A percentile compares a stretch with the other conserved stretches of the same genome.
phyloP scores from a whole-genome alignment of 37 sponge, comb jelly and placozoan species.

The Axinella damicornis region DNA sequence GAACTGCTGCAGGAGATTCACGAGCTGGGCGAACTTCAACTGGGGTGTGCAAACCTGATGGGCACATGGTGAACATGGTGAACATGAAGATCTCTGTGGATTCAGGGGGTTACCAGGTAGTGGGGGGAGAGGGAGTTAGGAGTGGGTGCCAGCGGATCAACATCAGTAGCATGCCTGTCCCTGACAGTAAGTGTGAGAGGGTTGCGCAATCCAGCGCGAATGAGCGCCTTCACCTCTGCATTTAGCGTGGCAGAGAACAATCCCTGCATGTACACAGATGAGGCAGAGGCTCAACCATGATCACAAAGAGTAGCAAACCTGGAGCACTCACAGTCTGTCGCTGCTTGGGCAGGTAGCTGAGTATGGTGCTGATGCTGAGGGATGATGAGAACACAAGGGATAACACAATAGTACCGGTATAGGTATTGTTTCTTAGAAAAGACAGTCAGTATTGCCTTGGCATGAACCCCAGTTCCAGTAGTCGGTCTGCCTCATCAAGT shows the following conservation, averaged over 20 bases:
- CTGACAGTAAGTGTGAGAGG: slow-evolving; percentile 86
- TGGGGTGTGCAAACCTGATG: slow-evolving; percentile 41
- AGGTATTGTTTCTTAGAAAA: no score
- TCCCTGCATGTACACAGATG: slow-evolving; percentile 56
- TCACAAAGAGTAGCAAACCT: no score
- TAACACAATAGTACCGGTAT: no score
- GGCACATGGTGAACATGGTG: neutral
- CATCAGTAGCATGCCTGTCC: slow-evolving; percentile 38
- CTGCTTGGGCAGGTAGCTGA: slow-evolving; percentile 93
- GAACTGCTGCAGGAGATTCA: slow-evolving; percentile 55
- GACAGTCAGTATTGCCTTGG: no score
- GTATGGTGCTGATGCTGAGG: slow-evolving; percentile 74
- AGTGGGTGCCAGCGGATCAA: neutral
- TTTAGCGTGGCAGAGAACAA: slow-evolving; percentile 98
- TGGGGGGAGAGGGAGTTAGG: slow-evolving; percentile 10
- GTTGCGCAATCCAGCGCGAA: slow-evolving; percentile 93
- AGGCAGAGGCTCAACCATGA: no score
- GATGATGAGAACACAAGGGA: neutral
- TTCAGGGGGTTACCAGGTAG: neutral
- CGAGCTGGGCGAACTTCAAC: slow-evolving; percentile 57
- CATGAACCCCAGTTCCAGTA: slow-evolving; percentile 93
- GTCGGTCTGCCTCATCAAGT: slow-evolving; percentile 96
- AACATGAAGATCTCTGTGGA: neutral
- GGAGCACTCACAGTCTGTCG: slow-evolving; percentile 72
- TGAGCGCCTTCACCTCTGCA: slow-evolving; percentile 83